Evolutionary conservation across 2,888 invertebrate genomes (phyloP).

Genomic region (Quadriops clusia): DNA sequence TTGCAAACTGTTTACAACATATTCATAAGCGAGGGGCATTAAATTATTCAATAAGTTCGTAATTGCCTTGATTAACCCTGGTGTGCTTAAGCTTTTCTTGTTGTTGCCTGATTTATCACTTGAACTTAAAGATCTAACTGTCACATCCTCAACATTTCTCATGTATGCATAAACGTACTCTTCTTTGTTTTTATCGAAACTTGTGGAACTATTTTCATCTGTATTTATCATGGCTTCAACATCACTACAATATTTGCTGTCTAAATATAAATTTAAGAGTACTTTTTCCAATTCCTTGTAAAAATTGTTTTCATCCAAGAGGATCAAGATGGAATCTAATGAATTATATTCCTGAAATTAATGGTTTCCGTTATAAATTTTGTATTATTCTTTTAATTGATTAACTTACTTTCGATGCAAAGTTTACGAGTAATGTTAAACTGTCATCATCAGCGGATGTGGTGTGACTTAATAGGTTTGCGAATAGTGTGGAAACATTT

Average conservation of each 20-base stretch:
- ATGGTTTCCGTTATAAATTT: too few relatives aligned
- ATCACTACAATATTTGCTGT: slow-evolving; percentile 13
- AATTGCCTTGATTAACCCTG: slow-evolving; percentile 36
- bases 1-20: slow-evolving; percentile 34
- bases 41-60: slow-evolving; percentile 38
- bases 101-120: slow-evolving; percentile 5
- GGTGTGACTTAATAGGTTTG: slow-evolving; percentile 31
- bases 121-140: slow-evolving; percentile 13
- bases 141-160: slow-evolving; percentile 4
- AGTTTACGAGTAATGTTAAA: slow-evolving; percentile 7
- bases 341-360: too few relatives aligned
- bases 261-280: slow-evolving; percentile 22
- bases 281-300: slow-evolving; percentile 24
- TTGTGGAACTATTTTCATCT: slow-evolving; percentile 2
- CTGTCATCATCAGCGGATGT: slow-evolving; percentile 4
- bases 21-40: slow-evolving; percentile 32
- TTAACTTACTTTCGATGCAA: slow-evolving; percentile 3
- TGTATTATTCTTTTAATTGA: slow-evolving; percentile 8
- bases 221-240: slow-evolving; percentile 1
- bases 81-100: slow-evolving; percentile 32
- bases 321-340: too few relatives aligned
- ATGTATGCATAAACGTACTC: slow-evolving; percentile 9
- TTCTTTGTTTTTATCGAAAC: slow-evolving; percentile 3
- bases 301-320: slow-evolving; percentile 28
- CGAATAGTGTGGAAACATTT: slow-evolving; percentile 41